Percentiles rank a stretch among this genome's conserved stretches.
phyloP scores from a whole-genome alignment of 2,797 vertebrate genomes.

The Gymnocypris eckloni region DNA sequence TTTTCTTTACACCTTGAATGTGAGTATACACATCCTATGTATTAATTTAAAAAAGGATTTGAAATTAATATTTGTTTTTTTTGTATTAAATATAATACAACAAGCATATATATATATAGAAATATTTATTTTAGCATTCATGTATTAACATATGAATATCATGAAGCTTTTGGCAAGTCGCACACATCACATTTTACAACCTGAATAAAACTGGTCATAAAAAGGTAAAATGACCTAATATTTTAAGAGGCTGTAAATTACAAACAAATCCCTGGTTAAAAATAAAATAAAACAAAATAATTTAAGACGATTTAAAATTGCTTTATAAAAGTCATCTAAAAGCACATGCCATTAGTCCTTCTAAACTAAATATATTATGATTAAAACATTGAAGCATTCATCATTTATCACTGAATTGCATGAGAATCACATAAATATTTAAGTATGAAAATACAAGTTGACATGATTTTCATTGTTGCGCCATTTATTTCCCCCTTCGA shows the following conservation, averaged over 20 bases:
- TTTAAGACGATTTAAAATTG: not conserved
- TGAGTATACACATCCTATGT: not conserved
- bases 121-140: not conserved
- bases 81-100: no score
- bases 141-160: not conserved
- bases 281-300: not conserved
- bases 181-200: slow-evolving; percentile 1
- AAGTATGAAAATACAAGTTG: slow-evolving; percentile 47
- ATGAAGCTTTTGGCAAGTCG: not conserved
- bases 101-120: no score
- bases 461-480: slow-evolving; percentile 51
- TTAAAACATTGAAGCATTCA: slow-evolving; percentile 51
- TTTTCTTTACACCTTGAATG: not conserved
- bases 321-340: slow-evolving; percentile 32
- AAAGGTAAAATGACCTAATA: not conserved
- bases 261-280: not conserved
- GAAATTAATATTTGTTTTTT: not conserved
- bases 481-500: slow-evolving; percentile 53
- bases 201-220: not conserved
- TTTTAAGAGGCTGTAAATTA: not conserved
- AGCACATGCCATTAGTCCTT: slow-evolving; percentile 39
- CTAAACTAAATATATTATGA: slow-evolving; percentile 47
- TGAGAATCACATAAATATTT: slow-evolving; percentile 53
- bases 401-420: slow-evolving; percentile 39
- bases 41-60: not conserved